These are phyloP conservation scores for Etheostoma perlongum DNA, from an alignment of 2,797 vertebrate species.

Conservation along the genomic window DNA sequence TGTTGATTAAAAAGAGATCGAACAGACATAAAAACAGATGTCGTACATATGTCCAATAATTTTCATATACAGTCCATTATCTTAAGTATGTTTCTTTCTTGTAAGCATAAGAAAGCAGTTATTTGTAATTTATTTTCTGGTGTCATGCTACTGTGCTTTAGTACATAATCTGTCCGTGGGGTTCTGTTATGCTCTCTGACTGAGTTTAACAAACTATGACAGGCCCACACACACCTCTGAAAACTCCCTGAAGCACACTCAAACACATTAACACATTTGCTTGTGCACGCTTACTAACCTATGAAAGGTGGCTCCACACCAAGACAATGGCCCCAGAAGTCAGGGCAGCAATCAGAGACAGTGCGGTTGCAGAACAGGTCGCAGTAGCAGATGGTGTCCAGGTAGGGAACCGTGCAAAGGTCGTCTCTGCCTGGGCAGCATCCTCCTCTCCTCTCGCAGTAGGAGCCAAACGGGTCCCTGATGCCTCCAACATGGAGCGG, in stretches of 20 bases:
- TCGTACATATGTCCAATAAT: background rate
- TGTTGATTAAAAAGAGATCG: background rate
- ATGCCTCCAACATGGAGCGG: slow-evolving; percentile 91
- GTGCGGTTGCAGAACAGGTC: slow-evolving; percentile 99
- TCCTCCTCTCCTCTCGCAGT: slow-evolving; percentile 90
- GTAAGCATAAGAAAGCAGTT: background rate
- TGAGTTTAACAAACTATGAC: slow-evolving; percentile 12
- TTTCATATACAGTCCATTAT: background rate
- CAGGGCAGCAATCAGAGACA: slow-evolving; percentile 96
- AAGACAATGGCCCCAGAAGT: slow-evolving; percentile 95
- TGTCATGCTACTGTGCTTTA: slow-evolving; percentile 21
- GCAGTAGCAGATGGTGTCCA: slow-evolving; percentile 97
- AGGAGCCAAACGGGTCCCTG: slow-evolving; percentile 90
- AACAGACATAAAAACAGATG: background rate
- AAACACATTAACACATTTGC: slow-evolving; percentile 3
- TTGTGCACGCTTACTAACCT: slow-evolving; percentile 63
- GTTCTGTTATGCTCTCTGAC: slow-evolving; percentile 5
- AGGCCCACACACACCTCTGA: slow-evolving; percentile 17
- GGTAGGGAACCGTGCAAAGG: slow-evolving; percentile 92
- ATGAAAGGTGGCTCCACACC: slow-evolving; percentile 79
- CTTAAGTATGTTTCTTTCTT: background rate
- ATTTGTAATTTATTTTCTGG: slow-evolving; percentile 7
- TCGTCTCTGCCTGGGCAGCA: slow-evolving; percentile 93
- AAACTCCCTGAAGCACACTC: slow-evolving; percentile 5
- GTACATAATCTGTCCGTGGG: slow-evolving; percentile 12